Percentiles rank a stretch among this genome's conserved stretches.
phyloP scores from a whole-genome alignment of 2,113 vertebrate genomes.

The Hippocampus barbouri region DNA sequence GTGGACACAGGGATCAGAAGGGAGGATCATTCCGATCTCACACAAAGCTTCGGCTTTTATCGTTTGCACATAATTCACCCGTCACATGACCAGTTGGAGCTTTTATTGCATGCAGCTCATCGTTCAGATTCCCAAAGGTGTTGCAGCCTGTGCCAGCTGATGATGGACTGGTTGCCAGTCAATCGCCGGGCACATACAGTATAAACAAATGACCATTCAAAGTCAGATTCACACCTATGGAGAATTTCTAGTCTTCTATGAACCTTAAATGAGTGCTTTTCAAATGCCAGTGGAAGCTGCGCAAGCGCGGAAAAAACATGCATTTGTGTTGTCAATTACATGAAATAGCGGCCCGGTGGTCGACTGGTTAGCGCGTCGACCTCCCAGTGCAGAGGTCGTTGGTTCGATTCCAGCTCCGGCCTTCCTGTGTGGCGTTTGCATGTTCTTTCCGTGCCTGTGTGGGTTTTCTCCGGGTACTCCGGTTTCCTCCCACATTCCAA shows the following conservation, averaged over 20 bases:
- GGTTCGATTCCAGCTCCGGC: too few species aligned
- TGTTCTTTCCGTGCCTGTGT: too few species aligned
- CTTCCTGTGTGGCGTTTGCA: too few species aligned
- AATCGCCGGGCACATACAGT: not conserved
- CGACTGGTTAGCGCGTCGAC: too few species aligned
- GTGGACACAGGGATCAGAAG: constrained; percentile 20
- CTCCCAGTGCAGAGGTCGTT: too few species aligned
- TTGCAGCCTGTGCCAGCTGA: not conserved
- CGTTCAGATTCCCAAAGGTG: not conserved
- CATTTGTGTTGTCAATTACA: too few species aligned
- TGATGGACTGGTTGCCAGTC: not conserved
- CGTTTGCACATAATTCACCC: constrained; percentile 21
- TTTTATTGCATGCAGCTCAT: constrained; percentile 16
- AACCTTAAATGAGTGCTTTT: not conserved
- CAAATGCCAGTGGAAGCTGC: not conserved
- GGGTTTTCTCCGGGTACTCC: too few species aligned
- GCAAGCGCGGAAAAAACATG: not conserved
- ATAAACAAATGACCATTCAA: not conserved
- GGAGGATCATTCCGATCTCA: constrained; percentile 33
- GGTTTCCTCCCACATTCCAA: too few species aligned
- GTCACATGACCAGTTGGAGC: not conserved
- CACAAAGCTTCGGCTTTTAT: constrained; percentile 24
- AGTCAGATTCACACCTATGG: not conserved
- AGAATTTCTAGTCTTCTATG: not conserved
- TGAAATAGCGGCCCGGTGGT: too few species aligned